These are phyloP conservation scores for Botrylloides violaceus DNA, from an alignment of 23 tunicate genomes.

Conservation along the genomic window DNA sequence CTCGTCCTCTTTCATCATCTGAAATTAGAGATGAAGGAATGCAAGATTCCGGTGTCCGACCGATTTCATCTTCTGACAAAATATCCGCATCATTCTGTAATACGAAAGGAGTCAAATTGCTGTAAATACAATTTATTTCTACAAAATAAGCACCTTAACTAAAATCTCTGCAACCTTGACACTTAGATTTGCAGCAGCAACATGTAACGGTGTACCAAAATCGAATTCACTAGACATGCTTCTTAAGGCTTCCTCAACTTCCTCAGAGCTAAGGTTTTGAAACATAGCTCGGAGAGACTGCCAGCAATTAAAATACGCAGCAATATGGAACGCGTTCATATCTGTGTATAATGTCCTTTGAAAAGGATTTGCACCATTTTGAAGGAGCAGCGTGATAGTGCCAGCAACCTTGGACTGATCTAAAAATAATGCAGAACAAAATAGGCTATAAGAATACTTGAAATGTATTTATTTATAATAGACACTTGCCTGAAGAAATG, in stretches of 20 bases:
- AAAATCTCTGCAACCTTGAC: constrained; percentile 33
- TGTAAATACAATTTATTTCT: too few species aligned
- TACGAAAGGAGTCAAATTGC: background rate
- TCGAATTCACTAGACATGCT: constrained; percentile 60
- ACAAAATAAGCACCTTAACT: constrained; percentile 35
- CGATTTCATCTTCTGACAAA: background rate
- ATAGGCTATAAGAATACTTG: background rate
- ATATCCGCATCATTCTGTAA: constrained; percentile 4
- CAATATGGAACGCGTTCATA: constrained; percentile 81
- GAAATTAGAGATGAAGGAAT: background rate
- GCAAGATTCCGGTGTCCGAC: constrained; percentile 4
- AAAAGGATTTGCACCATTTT: constrained; percentile 50
- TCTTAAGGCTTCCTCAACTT: constrained; percentile 9
- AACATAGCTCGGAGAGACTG: background rate
- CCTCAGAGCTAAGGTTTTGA: background rate
- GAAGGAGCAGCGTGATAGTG: constrained; percentile 16
- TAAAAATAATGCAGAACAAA: background rate
- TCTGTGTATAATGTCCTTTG: constrained; percentile 38
- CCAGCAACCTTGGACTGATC: background rate
- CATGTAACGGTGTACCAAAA: constrained; percentile 68
- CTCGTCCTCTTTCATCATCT: background rate
- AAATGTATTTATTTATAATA: background rate
- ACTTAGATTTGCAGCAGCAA: constrained; percentile 51
- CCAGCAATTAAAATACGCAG: constrained; percentile 58
- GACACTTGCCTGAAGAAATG: background rate